These are phyloP conservation scores for Chiloscyllium plagiosum DNA, from an alignment of 2,113 vertebrate genomes.

Conservation along the genomic window DNA sequence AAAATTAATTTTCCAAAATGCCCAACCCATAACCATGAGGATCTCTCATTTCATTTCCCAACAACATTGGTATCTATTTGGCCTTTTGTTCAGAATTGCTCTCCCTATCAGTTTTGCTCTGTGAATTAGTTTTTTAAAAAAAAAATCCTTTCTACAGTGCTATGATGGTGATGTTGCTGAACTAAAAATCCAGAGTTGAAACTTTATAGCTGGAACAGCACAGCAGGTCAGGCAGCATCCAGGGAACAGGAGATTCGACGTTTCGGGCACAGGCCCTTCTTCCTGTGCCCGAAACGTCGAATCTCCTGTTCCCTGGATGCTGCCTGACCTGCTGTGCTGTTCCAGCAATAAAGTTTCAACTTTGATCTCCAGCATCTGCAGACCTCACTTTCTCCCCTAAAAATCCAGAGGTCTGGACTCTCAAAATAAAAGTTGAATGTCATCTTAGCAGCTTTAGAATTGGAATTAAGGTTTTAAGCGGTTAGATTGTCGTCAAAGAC, in stretches of 20 bases:
- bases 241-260: too few relatives aligned
- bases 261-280: too few relatives aligned
- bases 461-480: neutral
- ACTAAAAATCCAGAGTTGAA: neutral
- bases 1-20: neutral
- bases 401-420: neutral
- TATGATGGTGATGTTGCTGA: neutral
- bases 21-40: neutral
- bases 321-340: too few relatives aligned
- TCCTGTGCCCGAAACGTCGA: too few relatives aligned
- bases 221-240: too few relatives aligned
- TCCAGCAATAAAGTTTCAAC: too few relatives aligned
- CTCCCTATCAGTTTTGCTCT: neutral
- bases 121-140: neutral
- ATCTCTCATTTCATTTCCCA: neutral
- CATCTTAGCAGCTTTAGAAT: neutral
- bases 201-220: too few relatives aligned
- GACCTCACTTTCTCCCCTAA: too few relatives aligned
- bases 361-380: too few relatives aligned
- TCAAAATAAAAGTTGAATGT: neutral
- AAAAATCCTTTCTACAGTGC: neutral
- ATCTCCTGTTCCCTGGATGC: too few relatives aligned
- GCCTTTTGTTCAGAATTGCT: neutral
- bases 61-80: neutral
- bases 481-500: neutral